Percentiles rank a stretch among this genome's conserved stretches.
phyloP scores from a whole-genome alignment of 2,888 invertebrate species.

The Apamea monoglypha region DNA sequence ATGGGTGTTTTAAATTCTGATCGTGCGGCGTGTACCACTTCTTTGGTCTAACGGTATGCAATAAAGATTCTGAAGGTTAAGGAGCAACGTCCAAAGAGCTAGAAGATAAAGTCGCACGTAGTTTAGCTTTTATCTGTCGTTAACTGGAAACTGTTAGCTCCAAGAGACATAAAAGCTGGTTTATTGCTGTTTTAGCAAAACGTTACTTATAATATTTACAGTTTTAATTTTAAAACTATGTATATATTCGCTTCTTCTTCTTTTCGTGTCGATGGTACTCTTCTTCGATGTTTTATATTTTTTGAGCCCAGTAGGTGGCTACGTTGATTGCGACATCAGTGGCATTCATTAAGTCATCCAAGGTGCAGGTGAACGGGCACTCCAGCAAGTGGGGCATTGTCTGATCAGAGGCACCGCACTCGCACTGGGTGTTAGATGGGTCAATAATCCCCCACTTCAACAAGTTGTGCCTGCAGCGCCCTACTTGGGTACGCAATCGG shows the following conservation, averaged over 20 bases:
- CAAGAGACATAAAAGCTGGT: constrained; percentile 10
- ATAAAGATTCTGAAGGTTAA: constrained; percentile 66
- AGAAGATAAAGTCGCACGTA: constrained; percentile 42
- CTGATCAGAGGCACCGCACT: neutral
- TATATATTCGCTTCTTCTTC: neutral
- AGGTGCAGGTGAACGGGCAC: neutral
- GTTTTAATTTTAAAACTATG: constrained; percentile 15
- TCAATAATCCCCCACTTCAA: neutral
- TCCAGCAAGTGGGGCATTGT: neutral
- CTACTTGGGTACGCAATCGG: too few species aligned
- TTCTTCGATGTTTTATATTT: too few species aligned
- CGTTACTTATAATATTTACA: neutral
- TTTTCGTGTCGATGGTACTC: neutral
- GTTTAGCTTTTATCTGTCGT: constrained; percentile 30
- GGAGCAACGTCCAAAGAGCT: constrained; percentile 51
- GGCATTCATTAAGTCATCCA: neutral
- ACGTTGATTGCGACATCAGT: neutral
- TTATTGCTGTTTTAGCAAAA: constrained; percentile 33
- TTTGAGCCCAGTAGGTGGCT: neutral
- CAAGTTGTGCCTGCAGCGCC: too few species aligned
- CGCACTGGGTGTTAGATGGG: neutral
- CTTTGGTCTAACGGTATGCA: constrained; percentile 74
- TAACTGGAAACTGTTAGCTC: constrained; percentile 21
- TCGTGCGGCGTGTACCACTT: constrained; percentile 69
- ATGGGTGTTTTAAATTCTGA: constrained; percentile 76